Evolutionary conservation across 2,888 invertebrate species (phyloP).

Genomic region (Stenoptilia bipunctidactyla): DNA sequence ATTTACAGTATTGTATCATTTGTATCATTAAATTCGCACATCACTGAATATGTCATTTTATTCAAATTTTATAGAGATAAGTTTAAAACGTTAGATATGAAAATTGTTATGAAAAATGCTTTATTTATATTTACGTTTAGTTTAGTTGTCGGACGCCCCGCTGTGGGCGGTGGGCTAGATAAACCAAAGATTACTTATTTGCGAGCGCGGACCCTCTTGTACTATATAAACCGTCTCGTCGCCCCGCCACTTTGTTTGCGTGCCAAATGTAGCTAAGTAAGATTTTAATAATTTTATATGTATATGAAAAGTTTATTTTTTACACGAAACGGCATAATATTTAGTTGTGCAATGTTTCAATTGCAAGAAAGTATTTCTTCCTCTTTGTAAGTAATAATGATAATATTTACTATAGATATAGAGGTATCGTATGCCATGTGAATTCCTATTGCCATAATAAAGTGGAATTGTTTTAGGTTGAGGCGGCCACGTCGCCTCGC

Average conservation of each 20-base stretch:
- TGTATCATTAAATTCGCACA: background rate
- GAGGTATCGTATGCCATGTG: slow-evolving; percentile 36
- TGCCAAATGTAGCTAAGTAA: slow-evolving; percentile 51
- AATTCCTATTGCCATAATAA: slow-evolving; percentile 64
- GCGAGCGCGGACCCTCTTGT: slow-evolving; percentile 32
- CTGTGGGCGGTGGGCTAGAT: slow-evolving; percentile 60
- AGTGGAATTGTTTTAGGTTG: slow-evolving; percentile 46
- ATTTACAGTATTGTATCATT: slow-evolving; percentile 5
- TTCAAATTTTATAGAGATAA: too few species aligned
- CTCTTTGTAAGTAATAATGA: slow-evolving; percentile 19
- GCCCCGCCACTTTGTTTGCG: slow-evolving; percentile 23
- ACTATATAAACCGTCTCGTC: slow-evolving; percentile 51
- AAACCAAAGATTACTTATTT: slow-evolving; percentile 64
- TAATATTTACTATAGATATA: slow-evolving; percentile 1
- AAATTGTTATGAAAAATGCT: slow-evolving; percentile 26
- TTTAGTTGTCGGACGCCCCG: slow-evolving; percentile 34
- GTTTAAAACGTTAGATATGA: background rate
- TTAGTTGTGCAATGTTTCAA: slow-evolving; percentile 44
- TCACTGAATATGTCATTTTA: too few species aligned
- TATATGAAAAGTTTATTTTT: slow-evolving; percentile 40
- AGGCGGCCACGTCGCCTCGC: slow-evolving; percentile 17
- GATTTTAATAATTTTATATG: slow-evolving; percentile 33
- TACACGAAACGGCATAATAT: slow-evolving; percentile 43
- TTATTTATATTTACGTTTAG: slow-evolving; percentile 9
- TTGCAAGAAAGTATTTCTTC: slow-evolving; percentile 46